phyloP scores from a whole-genome alignment of 2,888 invertebrate genomes.

The Drosophila sordidula region DNA sequence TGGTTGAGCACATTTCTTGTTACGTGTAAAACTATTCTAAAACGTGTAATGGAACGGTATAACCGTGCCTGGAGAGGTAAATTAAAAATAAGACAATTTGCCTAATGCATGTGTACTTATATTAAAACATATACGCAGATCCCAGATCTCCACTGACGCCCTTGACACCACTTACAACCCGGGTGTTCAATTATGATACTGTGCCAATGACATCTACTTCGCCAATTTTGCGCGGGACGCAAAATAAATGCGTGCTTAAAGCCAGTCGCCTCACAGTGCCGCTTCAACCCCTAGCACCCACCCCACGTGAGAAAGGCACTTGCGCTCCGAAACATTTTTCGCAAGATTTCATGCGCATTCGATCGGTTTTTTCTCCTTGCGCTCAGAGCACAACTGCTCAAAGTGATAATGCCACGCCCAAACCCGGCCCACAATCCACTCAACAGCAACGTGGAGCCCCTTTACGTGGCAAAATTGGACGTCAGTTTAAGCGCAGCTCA shows the following conservation, averaged over 20 bases:
- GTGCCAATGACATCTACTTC: conserved; percentile 2
- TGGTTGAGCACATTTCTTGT: not conserved
- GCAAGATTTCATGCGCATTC: conserved; percentile 46
- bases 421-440: not conserved
- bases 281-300: not conserved
- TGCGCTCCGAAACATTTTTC: conserved; percentile 38
- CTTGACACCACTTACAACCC: conserved; percentile 64
- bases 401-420: not conserved
- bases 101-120: too few relatives aligned
- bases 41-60: conserved; percentile 57
- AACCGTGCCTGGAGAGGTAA: conserved; percentile 69
- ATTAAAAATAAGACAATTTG: not conserved
- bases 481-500: conserved; percentile 50
- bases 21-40: not conserved
- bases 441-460: not conserved
- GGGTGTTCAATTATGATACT: conserved; percentile 63
- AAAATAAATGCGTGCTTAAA: not conserved
- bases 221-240: conserved; percentile 7
- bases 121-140: conserved; percentile 41
- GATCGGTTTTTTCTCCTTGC: conserved; percentile 59
- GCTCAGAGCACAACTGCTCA: conserved; percentile 27
- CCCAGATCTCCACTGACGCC: conserved; percentile 71
- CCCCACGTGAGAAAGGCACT: not conserved
- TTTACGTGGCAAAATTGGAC: not conserved
- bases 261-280: not conserved